Conservation (phyloP, 2,888 invertebrate species). For the Drosophila demipolita region DNA sequence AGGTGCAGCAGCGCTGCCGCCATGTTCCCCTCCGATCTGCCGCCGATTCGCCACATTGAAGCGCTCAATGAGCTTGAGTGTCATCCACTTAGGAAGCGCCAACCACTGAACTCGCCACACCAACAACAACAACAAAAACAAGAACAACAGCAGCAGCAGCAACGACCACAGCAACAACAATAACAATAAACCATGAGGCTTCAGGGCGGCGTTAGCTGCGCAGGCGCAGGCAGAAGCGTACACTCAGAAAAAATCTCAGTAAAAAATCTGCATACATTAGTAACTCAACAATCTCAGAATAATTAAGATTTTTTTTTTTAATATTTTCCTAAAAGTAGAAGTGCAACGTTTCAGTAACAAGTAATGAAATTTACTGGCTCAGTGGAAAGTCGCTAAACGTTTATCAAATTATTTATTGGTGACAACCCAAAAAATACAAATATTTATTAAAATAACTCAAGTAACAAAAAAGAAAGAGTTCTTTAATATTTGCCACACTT, state of each 20-base stretch:
- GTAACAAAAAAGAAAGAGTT: background rate
- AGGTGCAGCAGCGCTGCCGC: slow-evolving; percentile 68
- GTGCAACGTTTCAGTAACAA: too few relatives aligned
- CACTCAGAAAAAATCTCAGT: background rate
- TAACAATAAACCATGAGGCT: slow-evolving; percentile 21
- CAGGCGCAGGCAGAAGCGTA: slow-evolving; percentile 47
- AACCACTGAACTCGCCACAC: slow-evolving; percentile 77
- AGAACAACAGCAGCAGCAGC: slow-evolving; percentile 26
- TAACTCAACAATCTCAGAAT: too few relatives aligned
- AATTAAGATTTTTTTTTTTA: too few relatives aligned
- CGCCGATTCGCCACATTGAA: slow-evolving; percentile 37
- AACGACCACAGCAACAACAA: slow-evolving; percentile 20
- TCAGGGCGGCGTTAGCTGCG: slow-evolving; percentile 42
- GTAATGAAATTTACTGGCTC: too few relatives aligned
- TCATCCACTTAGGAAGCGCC: slow-evolving; percentile 80
- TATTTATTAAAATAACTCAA: too few relatives aligned
- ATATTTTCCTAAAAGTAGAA: too few relatives aligned
- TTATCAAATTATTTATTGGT: too few relatives aligned
- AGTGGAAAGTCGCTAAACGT: too few relatives aligned
- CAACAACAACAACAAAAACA: slow-evolving; percentile 33
- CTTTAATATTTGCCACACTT: background rate
- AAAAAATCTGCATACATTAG: background rate
- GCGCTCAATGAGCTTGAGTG: slow-evolving; percentile 77
- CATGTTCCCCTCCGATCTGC: slow-evolving; percentile 18
- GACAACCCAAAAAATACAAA: too few relatives aligned